Base-by-base conservation (phyloP, 2,797 vertebrate species). In the Gadopsis bispinosus region DNA sequence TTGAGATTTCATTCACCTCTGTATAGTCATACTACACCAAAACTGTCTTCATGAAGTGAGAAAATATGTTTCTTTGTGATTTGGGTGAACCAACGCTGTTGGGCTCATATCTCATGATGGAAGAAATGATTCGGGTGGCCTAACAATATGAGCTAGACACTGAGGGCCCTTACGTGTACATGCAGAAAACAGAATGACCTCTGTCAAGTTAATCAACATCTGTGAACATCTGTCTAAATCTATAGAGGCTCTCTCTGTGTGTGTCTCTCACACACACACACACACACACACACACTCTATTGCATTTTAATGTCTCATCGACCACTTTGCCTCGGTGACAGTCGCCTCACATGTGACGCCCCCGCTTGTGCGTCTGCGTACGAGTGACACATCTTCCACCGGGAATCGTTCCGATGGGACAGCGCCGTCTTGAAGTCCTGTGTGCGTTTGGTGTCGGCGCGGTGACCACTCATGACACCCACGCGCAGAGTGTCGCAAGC, bases 371-470 rank as follows among this genome's bases (percentile, higher is more conserved):
- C 47, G 74, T 55, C 14, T 5, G 41, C 16, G 58, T 75, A 22
- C 37, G 62, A 74, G 83, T 84, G 89, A 90, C 83, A 87, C 79
- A 74, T 83, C 84, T 45, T 66, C 74, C 82, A 58, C 87, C 78
- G 80, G 69, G 62, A 79, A 67, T 67, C 9, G 22, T 58, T 79
- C 71, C 13, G n/a, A 69, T 58, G 82, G 84, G 88, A 87, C 80
- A 84, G 53, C n/a, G 2, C 51, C 19, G 29, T 77, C 75, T 79
- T 56, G n/a, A 72, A 79, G 67, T 53, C 56, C 45, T 54, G 63
- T 41, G 58, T 17, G 31, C 35, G 47, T 20, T 41, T 22, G 33
- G 26, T 69, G 78, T 67, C 43, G 8, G 39, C 83, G 7, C 26
- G 11, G 64, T 73, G 85, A 72, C 83, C 85, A 31, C 79, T 75